These are phyloP conservation scores for Gymnocypris eckloni DNA, from an alignment of 2,797 vertebrate genomes.

Conservation along the genomic window DNA sequence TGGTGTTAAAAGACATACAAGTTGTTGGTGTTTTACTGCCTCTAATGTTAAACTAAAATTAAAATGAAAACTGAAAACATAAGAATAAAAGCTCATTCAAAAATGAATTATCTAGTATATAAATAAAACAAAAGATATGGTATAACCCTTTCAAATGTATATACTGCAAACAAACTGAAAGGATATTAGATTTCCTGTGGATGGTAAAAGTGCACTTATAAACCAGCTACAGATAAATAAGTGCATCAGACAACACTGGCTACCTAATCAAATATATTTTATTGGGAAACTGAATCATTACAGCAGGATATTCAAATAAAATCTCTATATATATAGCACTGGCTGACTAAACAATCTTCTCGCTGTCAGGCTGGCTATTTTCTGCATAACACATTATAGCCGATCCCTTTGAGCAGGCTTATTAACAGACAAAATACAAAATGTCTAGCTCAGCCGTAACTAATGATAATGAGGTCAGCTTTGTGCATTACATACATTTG, in stretches of 20 bases:
- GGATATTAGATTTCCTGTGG: not conserved
- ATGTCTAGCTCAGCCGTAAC: constrained; percentile 22
- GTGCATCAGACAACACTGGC: constrained; percentile 19
- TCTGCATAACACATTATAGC: constrained; percentile 19
- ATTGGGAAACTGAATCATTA: constrained; percentile 33
- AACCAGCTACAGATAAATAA: not conserved
- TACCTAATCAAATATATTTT: constrained; percentile 22
- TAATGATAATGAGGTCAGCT: constrained; percentile 20
- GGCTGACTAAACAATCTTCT: constrained; percentile 12
- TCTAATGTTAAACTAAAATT: not conserved
- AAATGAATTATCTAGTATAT: not conserved
- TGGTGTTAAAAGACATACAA: too few relatives aligned
- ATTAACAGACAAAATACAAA: constrained; percentile 33
- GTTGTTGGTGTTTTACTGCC: too few relatives aligned
- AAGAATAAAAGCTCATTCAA: not conserved
- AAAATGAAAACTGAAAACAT: not conserved
- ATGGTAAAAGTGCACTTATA: not conserved
- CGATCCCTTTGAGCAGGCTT: constrained; percentile 11
- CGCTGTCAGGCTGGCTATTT: constrained; percentile 7
- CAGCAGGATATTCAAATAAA: constrained; percentile 37
- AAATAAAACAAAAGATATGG: not conserved
- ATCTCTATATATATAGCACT: constrained; percentile 19
- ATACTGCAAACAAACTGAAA: not conserved
- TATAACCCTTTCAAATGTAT: not conserved
- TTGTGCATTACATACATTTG: constrained; percentile 17